Evolutionary conservation across 2,797 vertebrate genomes (phyloP).

Genomic region (Clarias laeviceps): DNA sequence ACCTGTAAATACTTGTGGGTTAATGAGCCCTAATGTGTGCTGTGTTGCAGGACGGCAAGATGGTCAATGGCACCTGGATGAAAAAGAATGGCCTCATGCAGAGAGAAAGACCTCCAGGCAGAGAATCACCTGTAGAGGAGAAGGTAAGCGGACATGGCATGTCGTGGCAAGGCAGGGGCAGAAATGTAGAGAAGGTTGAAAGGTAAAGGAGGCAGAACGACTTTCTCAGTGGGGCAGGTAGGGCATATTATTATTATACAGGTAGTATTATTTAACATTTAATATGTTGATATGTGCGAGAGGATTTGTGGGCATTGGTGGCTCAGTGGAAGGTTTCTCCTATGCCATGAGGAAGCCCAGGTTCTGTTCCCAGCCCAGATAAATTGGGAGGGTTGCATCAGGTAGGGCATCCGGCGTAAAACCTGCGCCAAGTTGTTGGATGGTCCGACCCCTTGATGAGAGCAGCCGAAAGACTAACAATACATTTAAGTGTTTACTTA

Average conservation of each 20-base stretch:
- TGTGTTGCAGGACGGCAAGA: slow-evolving; percentile 63
- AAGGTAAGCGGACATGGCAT: slow-evolving; percentile 40
- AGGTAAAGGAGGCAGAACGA: too few species aligned
- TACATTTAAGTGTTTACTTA: background rate
- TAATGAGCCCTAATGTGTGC: slow-evolving; percentile 24
- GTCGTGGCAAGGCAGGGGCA: too few species aligned
- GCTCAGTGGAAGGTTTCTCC: too few species aligned
- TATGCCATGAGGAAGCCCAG: background rate
- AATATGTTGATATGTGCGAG: background rate
- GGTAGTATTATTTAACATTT: background rate
- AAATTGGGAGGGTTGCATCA: too few species aligned
- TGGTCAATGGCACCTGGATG: slow-evolving; percentile 63
- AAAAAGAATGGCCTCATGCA: slow-evolving; percentile 75
- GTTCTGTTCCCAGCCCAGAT: background rate
- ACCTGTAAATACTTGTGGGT: background rate
- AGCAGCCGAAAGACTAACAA: too few species aligned
- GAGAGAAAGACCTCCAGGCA: slow-evolving; percentile 75
- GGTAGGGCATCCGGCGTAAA: too few species aligned
- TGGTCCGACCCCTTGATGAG: too few species aligned
- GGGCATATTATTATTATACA: too few species aligned
- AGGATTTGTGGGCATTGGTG: background rate
- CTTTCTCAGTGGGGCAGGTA: too few species aligned
- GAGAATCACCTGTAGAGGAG: slow-evolving; percentile 74
- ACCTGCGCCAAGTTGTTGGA: too few species aligned
- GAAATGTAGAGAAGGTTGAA: too few species aligned